Evolutionary conservation across 2,888 invertebrate species (phyloP), one percentile per base, ranked within the genome.

Genomic region (Spodoptera picta): DNA sequence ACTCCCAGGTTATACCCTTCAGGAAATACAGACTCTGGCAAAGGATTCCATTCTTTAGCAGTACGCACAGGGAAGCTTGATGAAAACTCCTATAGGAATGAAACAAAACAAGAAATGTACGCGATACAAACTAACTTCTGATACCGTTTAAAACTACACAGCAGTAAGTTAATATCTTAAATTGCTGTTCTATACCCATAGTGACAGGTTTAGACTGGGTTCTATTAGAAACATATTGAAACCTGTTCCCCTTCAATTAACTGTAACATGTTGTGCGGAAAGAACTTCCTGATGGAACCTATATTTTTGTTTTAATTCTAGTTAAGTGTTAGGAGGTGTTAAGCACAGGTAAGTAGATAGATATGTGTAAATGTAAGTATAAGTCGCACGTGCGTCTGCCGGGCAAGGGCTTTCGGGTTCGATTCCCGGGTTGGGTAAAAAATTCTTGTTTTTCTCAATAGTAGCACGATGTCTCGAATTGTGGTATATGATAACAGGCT

Each of bases 241-340:
- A 75, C 71, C 76, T 45, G 71, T 75, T 75, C 27, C 27, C 1
- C 65, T 70, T 71, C 59, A 71, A 72, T 72, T 75, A 72, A 57
- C 55, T 75, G 14, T 23, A 45, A 64, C 76, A 54, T 48, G 72
- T 64, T 64, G 44, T 31, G 60, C 49, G 53, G 49, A 42, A 63
- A 49, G 55, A 71, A 44, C 53, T 76, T 76, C 77, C 73, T 73
- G 58, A 61, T 65, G 27, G 61, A 73, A 66, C 73, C 60, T 76
- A 71, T 72, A 72, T 72, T 75, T 71, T 71, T 64, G 46, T 41
- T 27, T 75, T 10, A 45, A 7, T 53, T 59, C 71, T 45, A 51
- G 59, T 56, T 63, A 36, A 31, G 36, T 36, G 36, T 36, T 36
- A 36, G 36, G 6, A 31, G 4, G 36, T 36, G 6, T 36, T 36